phyloP scores from a whole-genome alignment of 2,797 vertebrate species.

The Ptychadena robeensis region DNA sequence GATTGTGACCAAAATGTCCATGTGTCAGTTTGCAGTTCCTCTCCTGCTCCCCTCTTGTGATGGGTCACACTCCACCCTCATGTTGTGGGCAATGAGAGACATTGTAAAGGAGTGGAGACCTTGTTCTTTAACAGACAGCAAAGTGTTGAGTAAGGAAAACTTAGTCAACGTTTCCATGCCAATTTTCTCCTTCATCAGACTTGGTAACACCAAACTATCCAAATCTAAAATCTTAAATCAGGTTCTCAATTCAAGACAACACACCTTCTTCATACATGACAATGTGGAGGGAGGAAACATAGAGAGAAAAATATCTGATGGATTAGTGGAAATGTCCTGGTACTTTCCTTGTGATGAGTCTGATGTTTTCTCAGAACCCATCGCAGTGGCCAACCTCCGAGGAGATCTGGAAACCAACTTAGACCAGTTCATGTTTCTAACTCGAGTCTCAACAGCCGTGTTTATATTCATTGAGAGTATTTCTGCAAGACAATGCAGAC shows the following conservation, averaged over 20 bases:
- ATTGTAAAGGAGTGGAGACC: constrained; percentile 75
- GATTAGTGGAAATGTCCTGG: constrained; percentile 82
- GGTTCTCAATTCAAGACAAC: constrained; percentile 72
- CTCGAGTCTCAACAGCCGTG: constrained; percentile 76
- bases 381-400: constrained; percentile 79
- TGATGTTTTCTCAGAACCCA: constrained; percentile 75
- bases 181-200: constrained; percentile 69
- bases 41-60: constrained; percentile 76
- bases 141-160: constrained; percentile 68
- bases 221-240: constrained; percentile 76
- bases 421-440: constrained; percentile 74
- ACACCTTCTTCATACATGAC: constrained; percentile 77
- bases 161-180: constrained; percentile 71
- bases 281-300: constrained; percentile 75
- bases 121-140: constrained; percentile 44
- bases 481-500: constrained; percentile 68
- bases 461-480: constrained; percentile 83
- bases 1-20: constrained; percentile 29
- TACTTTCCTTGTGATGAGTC: constrained; percentile 73
- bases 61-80: constrained; percentile 66
- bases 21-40: constrained; percentile 84
- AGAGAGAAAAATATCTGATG: constrained; percentile 67
- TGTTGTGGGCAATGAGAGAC: constrained; percentile 79
- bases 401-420: constrained; percentile 76
- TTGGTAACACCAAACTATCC: constrained; percentile 56